Percentiles rank a stretch among this genome's conserved stretches.
These are phyloP conservation scores for Gila robusta DNA, from an alignment of 2,797 vertebrate genomes.

Conservation along the genomic window DNA sequence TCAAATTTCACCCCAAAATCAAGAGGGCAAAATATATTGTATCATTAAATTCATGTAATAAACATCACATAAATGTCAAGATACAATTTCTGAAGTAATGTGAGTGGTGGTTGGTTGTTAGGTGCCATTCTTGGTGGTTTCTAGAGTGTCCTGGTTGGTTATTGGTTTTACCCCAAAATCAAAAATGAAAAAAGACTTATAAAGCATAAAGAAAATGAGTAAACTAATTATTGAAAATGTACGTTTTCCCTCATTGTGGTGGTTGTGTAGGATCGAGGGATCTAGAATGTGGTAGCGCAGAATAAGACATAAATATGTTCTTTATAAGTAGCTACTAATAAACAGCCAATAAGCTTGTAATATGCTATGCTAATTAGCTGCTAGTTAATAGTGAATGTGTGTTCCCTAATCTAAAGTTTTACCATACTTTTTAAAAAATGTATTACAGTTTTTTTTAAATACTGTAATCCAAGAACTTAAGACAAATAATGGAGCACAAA, in stretches of 20 bases:
- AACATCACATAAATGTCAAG: neutral
- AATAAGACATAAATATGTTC: neutral
- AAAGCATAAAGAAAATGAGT: neutral
- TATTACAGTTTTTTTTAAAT: neutral
- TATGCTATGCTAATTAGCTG: no score
- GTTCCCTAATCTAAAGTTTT: no score
- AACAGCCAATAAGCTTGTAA: neutral
- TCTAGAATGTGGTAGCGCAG: neutral
- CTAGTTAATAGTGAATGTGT: no score
- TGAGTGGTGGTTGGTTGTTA: neutral
- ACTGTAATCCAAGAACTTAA: neutral
- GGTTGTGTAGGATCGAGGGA: neutral
- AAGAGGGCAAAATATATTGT: neutral
- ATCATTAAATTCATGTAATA: neutral
- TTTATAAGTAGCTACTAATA: neutral
- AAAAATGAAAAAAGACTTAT: neutral
- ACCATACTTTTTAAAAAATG: neutral
- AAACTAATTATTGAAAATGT: no score
- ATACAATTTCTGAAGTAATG: neutral
- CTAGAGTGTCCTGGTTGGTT: neutral
- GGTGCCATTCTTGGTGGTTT: neutral
- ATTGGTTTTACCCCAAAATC: neutral
- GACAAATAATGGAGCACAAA: neutral
- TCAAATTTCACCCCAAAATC: neutral
- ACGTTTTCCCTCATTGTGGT: neutral